phyloP scores from a whole-genome alignment of 1,140 invertebrate species.

The Drosophila truncata region DNA sequence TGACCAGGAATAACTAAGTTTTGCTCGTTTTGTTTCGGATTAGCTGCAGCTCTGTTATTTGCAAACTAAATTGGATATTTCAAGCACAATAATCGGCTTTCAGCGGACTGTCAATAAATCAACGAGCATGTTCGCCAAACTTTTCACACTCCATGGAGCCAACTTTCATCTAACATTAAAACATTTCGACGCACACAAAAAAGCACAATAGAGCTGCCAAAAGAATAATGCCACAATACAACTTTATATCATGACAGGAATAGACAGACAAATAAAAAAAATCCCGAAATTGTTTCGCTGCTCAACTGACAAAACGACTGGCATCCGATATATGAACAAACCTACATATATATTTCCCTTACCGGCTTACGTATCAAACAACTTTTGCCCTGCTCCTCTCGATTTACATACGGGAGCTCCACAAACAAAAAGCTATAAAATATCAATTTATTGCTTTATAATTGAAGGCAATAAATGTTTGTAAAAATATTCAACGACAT shows the following conservation, averaged over 20 bases:
- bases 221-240: conserved; percentile 25
- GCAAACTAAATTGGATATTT: conserved; percentile 33
- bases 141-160: conserved; percentile 30
- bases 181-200: conserved; percentile 26
- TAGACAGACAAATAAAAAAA: conserved; percentile 14
- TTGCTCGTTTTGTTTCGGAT: neutral
- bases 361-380: conserved; percentile 34
- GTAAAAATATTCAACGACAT: conserved; percentile 29
- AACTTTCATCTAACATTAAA: conserved; percentile 42
- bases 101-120: conserved; percentile 53
- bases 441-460: conserved; percentile 75
- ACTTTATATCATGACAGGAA: conserved; percentile 50
- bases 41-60: conserved; percentile 6
- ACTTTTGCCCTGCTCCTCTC: conserved; percentile 20
- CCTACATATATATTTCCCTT: conserved; percentile 1
- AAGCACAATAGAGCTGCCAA: conserved; percentile 40
- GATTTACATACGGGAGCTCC: conserved; percentile 39
- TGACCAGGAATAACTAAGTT: neutral
- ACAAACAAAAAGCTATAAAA: conserved; percentile 58
- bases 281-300: conserved; percentile 17
- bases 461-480: conserved; percentile 75
- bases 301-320: conserved; percentile 27
- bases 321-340: conserved; percentile 16
- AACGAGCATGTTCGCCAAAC: conserved; percentile 35
- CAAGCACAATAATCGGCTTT: conserved; percentile 43